Evolutionary conservation across 1,140 invertebrate species (phyloP), one percentile per base, ranked within the genome.

Genomic region (Periplaneta americana): DNA sequence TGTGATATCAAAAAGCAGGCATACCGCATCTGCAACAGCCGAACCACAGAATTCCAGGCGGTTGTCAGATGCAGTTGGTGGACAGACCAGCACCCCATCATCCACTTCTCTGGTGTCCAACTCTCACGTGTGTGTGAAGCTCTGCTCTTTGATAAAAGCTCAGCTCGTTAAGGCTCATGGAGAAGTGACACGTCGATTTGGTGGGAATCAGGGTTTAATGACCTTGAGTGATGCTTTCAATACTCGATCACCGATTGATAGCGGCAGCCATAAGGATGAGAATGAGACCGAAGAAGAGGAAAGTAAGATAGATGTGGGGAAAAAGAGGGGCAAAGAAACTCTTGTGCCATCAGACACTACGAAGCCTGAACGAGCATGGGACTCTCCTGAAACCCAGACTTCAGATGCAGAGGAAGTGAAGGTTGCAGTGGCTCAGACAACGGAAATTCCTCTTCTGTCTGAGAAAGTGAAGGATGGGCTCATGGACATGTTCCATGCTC

Each of bases 141-240:
- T 96, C 32, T 95, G 94, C 86, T 92, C 92, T 3, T 88, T 95
- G 34, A 93, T 96, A 79, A 93, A 95, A 84, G 91, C 92, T 28
- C 94, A 95, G 85, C 88, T 96, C 75, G 88, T 93, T 5, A 92
- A 94, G 82, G 94, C 94, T 11, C 93, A 95, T 48, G 89, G 91
- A 28, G 91, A 93, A 84, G 90, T 94, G 10, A 89, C 90, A 0
- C 88, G 89, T 36, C 88, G 90, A 39, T 91, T 89, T 82, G 91
- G 90, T 33, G 90, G 75, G 83, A 86, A 75, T 88, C 88, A 81
- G n/a, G 74, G 39, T n/a, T 74, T 35, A 18, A 89, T 89, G 85
- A 87, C 87, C 6, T 81, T 89, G 0, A 88, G 88, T 3, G 89
- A 89, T n/a, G 89, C 89, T 0, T 86, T 88, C 0, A 88, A 89